phyloP scores from a whole-genome alignment of 2,888 invertebrate genomes.

The Deilephila elpenor region DNA sequence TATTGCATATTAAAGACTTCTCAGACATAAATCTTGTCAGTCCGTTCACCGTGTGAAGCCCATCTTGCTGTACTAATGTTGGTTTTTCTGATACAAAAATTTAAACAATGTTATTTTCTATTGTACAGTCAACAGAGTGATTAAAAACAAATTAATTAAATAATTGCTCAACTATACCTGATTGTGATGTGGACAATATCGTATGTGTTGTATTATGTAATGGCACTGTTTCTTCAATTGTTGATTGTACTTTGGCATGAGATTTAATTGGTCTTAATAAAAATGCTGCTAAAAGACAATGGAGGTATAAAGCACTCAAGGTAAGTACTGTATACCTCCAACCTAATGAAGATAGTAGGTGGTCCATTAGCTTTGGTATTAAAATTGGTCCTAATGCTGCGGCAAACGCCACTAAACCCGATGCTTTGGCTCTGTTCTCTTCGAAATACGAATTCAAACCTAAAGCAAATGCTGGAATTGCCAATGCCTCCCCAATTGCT shows the following conservation, averaged over 20 bases:
- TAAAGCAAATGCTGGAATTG: constrained; percentile 85
- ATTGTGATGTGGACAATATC: constrained; percentile 54
- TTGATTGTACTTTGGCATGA: constrained; percentile 80
- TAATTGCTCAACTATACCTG: constrained; percentile 41
- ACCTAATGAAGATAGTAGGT: constrained; percentile 82
- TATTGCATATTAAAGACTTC: neutral
- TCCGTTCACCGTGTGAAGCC: neutral
- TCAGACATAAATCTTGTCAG: neutral
- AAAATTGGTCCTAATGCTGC: constrained; percentile 87
- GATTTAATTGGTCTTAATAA: constrained; percentile 88
- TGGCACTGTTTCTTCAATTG: constrained; percentile 65
- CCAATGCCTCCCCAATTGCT: constrained; percentile 86
- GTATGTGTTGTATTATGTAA: constrained; percentile 68
- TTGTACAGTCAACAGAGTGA: neutral
- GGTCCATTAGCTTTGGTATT: constrained; percentile 86
- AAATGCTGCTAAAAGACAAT: constrained; percentile 85
- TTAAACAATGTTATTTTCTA: neutral
- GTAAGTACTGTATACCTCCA: constrained; percentile 86
- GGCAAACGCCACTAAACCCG: constrained; percentile 86
- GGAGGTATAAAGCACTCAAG: constrained; percentile 85
- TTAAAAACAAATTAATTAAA: neutral
- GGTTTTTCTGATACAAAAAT: neutral
- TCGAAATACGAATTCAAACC: constrained; percentile 88
- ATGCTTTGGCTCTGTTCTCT: constrained; percentile 85
- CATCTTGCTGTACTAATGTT: too few species aligned